Evolutionary conservation across 2,888 invertebrate species (phyloP).

Genomic region (Rhagium mordax): DNA sequence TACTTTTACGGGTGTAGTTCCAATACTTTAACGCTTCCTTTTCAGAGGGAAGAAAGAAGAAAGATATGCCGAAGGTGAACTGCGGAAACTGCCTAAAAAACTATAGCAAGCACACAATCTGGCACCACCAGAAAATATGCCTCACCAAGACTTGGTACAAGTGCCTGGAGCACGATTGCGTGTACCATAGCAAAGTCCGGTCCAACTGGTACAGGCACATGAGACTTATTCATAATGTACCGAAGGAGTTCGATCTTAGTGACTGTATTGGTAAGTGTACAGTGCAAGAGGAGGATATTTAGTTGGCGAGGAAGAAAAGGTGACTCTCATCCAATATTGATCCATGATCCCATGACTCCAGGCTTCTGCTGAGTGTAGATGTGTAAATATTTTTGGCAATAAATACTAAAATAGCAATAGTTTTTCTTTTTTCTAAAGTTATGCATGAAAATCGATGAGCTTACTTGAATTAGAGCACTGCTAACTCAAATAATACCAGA

Average conservation of each 20-base stretch:
- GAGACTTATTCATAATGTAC: constrained; percentile 36
- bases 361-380: too few species aligned
- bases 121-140: constrained; percentile 25
- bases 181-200: constrained; percentile 36
- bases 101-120: constrained; percentile 13
- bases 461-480: too few species aligned
- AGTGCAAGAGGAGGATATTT: constrained; percentile 57
- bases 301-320: not conserved
- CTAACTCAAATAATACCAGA: too few species aligned
- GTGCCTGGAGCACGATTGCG: constrained; percentile 37
- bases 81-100: not conserved
- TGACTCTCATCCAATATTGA: too few species aligned
- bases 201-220: constrained; percentile 49
- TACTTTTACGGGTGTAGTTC: not conserved
- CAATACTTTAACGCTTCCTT: not conserved
- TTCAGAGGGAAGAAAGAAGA: constrained; percentile 1
- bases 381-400: too few species aligned
- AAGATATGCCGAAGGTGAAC: not conserved
- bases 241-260: constrained; percentile 28
- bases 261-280: constrained; percentile 61
- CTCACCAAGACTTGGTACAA: constrained; percentile 30
- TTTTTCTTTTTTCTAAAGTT: too few species aligned
- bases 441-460: too few species aligned
- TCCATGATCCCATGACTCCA: too few species aligned
- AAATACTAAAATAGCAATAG: too few species aligned